A percentile compares a stretch with the other conserved stretches of the same genome.
These are phyloP conservation scores for Echinometra lucunter DNA, from an alignment of 53 echinoderm and acorn worm species.

Conservation along the genomic window DNA sequence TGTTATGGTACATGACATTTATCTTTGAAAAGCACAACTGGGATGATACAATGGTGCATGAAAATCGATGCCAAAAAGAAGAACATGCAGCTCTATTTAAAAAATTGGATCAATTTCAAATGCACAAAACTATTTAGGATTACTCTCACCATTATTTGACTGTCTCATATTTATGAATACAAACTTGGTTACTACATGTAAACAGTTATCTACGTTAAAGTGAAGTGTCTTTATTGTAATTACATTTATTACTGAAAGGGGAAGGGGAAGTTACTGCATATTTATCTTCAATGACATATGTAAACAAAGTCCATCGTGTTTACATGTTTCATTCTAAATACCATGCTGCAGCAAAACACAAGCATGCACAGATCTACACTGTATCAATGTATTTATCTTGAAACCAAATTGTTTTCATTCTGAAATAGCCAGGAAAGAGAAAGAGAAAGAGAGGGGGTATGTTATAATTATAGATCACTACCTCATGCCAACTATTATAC, in stretches of 20 bases:
- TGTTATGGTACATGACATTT: no score
- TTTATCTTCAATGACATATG: not conserved
- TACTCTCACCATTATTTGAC: not conserved
- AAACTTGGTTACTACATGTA: no score
- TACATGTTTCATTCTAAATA: not conserved
- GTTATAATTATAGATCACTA: constrained; percentile 24
- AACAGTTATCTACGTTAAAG: no score
- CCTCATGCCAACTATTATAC: not conserved
- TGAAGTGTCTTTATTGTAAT: not conserved
- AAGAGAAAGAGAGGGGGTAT: not conserved
- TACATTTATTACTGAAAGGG: not conserved
- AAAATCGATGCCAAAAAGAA: no score
- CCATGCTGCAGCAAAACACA: not conserved
- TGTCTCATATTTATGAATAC: not conserved
- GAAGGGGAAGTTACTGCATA: no score
- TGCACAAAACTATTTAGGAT: not conserved
- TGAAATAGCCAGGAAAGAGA: constrained; percentile 30
- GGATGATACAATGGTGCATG: no score
- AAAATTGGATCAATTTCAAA: no score
- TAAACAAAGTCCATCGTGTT: not conserved
- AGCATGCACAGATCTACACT: not conserved
- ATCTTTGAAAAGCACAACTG: no score
- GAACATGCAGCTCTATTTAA: no score
- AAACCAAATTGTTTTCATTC: constrained; percentile 32
- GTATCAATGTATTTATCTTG: not conserved